Conservation (phyloP, 2,888 invertebrate species). For the Noctua fimbriata region DNA sequence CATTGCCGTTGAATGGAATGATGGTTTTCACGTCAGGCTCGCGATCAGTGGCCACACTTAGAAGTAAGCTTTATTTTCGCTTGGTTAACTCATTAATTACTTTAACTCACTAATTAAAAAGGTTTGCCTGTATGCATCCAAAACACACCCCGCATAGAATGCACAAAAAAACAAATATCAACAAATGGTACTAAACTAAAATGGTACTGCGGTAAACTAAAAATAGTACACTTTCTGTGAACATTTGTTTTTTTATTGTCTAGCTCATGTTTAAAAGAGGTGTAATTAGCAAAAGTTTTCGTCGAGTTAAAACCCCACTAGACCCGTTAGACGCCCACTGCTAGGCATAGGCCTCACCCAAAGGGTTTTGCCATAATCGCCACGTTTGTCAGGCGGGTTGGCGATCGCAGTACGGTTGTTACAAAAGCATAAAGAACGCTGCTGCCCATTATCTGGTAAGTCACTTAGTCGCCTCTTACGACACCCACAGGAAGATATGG, state of each 20-base stretch:
- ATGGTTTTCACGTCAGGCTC: neutral
- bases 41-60: neutral
- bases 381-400: no score
- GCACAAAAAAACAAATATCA: neutral
- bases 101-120: neutral
- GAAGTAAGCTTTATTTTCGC: neutral
- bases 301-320: neutral
- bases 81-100: neutral
- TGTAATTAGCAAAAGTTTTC: neutral
- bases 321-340: no score
- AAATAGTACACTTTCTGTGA: neutral
- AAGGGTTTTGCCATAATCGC: no score
- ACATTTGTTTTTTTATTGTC: neutral
- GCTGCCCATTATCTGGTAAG: no score
- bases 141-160: neutral
- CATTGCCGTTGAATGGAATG: neutral
- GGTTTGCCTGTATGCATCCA: neutral
- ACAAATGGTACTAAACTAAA: neutral
- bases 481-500: no score
- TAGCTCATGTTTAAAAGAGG: neutral
- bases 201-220: neutral
- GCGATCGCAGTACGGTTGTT: no score
- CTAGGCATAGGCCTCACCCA: no score
- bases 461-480: no score
- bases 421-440: no score